Base-by-base conservation (phyloP, 2,888 invertebrate genomes). In the Sesia bembeciformis region DNA sequence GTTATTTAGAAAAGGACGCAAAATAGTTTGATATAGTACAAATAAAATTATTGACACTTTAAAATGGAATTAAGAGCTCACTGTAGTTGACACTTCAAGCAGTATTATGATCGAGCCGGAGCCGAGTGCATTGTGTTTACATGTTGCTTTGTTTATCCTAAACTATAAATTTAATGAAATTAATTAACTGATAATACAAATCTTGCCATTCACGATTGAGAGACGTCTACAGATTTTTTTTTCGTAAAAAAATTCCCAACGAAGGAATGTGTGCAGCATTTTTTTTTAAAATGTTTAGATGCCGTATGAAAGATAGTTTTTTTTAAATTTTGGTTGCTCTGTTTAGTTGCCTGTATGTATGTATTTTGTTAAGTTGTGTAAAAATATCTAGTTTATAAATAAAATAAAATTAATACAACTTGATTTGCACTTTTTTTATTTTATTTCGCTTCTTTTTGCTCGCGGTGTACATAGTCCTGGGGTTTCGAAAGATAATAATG, bases 351-450 rank as follows among this genome's bases (percentile, higher is more conserved):
- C 78, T 84, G 87, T 84, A 86, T 83, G 84, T 84, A 83, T 79
- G 86, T 88, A 86, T 86, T 87, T 88, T 86, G 89, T 88, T 89
- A 89, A 88, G 89, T 89, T 89, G 88, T 89, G 86, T 89, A 88
- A 85, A 56, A 88, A 87, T 87, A 87, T 68, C 81, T 89, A 89
- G 89, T 85, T 87, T 80, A 80, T 85, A 86, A 88, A 69, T 68
- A 71, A 70, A 72, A 84, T 85, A 82, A 86, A 85, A 78, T 76
- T 77, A 78, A 78, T 84, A 78, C 81, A 82, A 84, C 76, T 78
- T 82, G 73, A 75, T 73, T 79, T 78, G 78, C 77, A 79, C 76
- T 75, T 85, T 84, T 84, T 66, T 78, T 85, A 85, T 77, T 75
- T 61, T 61, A 76, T 71, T 64, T 46, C 64, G 67, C 71, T 76